Percentiles rank a stretch among this genome's conserved stretches.
These are phyloP conservation scores for Harpagus bidentatus DNA, from an alignment of 2,113 vertebrate genomes.

Conservation along the genomic window DNA sequence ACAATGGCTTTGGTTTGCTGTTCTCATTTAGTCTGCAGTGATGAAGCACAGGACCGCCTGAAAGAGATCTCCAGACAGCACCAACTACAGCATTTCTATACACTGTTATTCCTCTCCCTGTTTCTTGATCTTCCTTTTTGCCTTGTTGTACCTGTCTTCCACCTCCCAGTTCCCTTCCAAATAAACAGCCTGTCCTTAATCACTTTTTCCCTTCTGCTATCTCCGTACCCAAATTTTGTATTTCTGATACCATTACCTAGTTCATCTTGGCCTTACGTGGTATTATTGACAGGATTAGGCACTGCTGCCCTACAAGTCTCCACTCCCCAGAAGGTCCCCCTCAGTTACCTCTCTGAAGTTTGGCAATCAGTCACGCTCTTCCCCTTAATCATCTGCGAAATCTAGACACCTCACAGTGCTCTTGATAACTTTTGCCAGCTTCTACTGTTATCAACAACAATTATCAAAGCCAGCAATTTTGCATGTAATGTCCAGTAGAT, in stretches of 20 bases:
- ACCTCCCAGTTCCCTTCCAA: background rate
- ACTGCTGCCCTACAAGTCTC: background rate
- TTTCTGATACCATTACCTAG: background rate
- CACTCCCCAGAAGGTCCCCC: background rate
- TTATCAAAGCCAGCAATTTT: background rate
- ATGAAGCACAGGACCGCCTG: background rate
- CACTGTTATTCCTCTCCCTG: background rate
- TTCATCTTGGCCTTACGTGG: background rate
- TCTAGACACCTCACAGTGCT: background rate
- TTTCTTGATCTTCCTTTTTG: background rate
- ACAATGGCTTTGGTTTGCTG: background rate
- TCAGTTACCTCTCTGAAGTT: background rate
- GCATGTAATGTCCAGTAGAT: background rate
- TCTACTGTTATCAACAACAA: background rate
- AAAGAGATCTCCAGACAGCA: fast-evolving
- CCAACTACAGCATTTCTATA: background rate
- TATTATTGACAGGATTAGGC: background rate
- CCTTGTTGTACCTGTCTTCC: background rate
- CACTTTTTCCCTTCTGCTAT: background rate
- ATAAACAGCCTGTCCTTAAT: background rate
- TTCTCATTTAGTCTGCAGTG: background rate
- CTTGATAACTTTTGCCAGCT: background rate
- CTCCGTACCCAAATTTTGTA: fast-evolving
- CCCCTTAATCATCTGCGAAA: background rate
- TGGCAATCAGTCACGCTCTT: background rate